Base-by-base conservation (phyloP, 2,797 vertebrate species). In the Sebastes matsubarae region DNA sequence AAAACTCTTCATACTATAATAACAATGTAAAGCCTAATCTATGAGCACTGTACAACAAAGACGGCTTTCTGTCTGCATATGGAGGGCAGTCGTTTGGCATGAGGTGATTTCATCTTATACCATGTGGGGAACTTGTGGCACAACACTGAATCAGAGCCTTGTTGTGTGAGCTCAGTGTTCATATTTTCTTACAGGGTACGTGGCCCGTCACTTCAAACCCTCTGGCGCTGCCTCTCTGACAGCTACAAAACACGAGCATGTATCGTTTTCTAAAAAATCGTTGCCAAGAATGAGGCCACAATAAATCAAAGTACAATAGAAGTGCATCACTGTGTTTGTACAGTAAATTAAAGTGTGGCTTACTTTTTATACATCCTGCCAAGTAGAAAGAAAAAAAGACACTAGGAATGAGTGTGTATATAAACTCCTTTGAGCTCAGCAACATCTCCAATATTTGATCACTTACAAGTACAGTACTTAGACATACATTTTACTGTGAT, bases 181-280 rank as follows among this genome's bases (percentile, higher is more conserved):
- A 60, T 54, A 54, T 60, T 77, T 14, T 67, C 63, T 27, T 24
- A 67, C 54, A 46, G 60, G 36, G 54, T 34, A 14, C 9, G 3
- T 30, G 25, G 42, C 68, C 63, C 2, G 5, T 87, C 42, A 72
- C 32, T 68, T 71, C 54, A 84, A 72, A 67, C 76, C 72, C 64
- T 59, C 66, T 61, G 22, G 73, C 64, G 13, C 38, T 25, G 24
- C 73, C 54, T 77, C 27, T 13, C 25, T 71, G 57, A 81, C 72
- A 84, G 70, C 68, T 57, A 69, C 69, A 68, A 76, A 83, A 77
- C 52, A 68, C 65, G 32, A 61, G 61, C 27, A 30, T 69, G 25
- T 42, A 67, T 81, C 20, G 63, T 65, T 71, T 60, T 68, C 0
- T 0, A 2, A 36, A 38, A 67, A 72, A 68, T 58, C 0, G 0